Conservation (phyloP, 2,888 invertebrate genomes). For the Amiota communis region DNA sequence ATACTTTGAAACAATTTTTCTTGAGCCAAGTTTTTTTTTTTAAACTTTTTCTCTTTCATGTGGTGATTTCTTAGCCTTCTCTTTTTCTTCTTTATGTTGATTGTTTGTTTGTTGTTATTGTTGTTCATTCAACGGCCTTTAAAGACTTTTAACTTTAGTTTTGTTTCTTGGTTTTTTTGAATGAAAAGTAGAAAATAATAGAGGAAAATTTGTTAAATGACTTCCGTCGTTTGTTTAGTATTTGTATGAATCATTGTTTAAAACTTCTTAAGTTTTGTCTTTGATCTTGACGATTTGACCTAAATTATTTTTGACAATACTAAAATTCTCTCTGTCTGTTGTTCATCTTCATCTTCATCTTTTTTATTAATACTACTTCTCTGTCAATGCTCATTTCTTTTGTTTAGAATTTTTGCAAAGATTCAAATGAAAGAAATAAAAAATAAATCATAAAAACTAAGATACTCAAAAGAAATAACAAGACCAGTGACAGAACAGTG, state of each 20-base stretch:
- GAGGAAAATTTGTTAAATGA: conserved; percentile 59
- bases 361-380: neutral
- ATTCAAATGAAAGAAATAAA: too few species aligned
- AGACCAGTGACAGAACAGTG: too few species aligned
- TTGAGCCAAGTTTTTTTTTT: conserved; percentile 38
- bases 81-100: conserved; percentile 20
- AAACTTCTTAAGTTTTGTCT: conserved; percentile 22
- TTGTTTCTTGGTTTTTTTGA: conserved; percentile 24
- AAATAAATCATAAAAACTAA: neutral
- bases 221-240: conserved; percentile 50
- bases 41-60: conserved; percentile 34
- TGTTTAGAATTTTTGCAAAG: conserved; percentile 1
- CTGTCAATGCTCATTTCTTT: neutral
- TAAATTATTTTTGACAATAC: conserved; percentile 28
- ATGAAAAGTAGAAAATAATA: too few species aligned
- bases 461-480: neutral
- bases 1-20: conserved; percentile 28
- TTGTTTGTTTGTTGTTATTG: neutral
- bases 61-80: conserved; percentile 23
- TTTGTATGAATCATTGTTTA: conserved; percentile 25
- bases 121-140: too few species aligned
- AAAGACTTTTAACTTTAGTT: conserved; percentile 2
- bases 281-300: conserved; percentile 41
- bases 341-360: neutral
- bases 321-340: too few species aligned